Evolutionary conservation across 2,888 invertebrate genomes (phyloP), one percentile per base, ranked within the genome.

Genomic region (Argyresthia goedartella): DNA sequence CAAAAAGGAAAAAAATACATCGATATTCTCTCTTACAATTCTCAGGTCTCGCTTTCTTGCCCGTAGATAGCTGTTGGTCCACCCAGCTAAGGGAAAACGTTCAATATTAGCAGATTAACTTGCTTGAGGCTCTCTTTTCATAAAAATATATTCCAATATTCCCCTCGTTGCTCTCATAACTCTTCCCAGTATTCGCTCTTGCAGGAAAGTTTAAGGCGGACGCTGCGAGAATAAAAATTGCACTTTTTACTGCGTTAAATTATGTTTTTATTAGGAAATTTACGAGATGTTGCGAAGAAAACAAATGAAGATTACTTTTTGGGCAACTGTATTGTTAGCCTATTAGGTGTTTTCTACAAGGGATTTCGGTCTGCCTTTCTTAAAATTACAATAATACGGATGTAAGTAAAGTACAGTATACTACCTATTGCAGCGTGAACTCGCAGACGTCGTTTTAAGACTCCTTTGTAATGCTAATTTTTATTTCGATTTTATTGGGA

Each of bases 31-130:
- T n/a, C n/a, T n/a, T n/a, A n/a, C n/a, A n/a, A n/a, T n/a, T n/a
- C n/a, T n/a, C n/a, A n/a, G n/a, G n/a, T n/a, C n/a, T n/a, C n/a
- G n/a, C n/a, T n/a, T n/a, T n/a, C n/a, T n/a, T n/a, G n/a, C n/a
- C n/a, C n/a, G 25, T 25, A 25, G 25, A 2, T 25, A 6, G 25
- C 25, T 25, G 25, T 4, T 25, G 6, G 25, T 25, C 25, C 25
- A 6, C 25, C 25, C 25, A 6, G 25, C 25, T 25, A 25, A 25
- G 73, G 67, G 64, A 69, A 53, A 53, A 53, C 50, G 53, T 54
- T 53, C 78, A 80, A 81, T 81, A 81, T 81, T 79, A 81, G 78
- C 78, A 78, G 77, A 78, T 78, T 78, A 78, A 73, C 78, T 76
- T 70, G 70, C 72, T 71, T 63, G 75, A 73, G 71, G 70, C 72